Conservation (phyloP, 2,888 invertebrate species). For the Poecilobothrus nobilitatus region DNA sequence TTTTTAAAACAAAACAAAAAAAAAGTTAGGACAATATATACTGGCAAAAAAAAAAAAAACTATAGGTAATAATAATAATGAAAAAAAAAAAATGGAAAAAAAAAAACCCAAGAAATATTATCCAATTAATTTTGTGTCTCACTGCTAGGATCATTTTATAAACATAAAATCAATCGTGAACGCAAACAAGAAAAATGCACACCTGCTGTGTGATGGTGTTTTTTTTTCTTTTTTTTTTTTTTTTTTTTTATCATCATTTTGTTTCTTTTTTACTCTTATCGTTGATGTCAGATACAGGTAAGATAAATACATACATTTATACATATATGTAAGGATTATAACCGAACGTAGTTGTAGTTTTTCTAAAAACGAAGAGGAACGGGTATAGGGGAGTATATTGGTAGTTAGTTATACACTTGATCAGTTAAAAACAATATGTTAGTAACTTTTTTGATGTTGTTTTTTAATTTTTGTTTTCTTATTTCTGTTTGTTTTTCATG, state of each 20-base stretch:
- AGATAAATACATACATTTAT: background rate
- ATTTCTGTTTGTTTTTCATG: background rate
- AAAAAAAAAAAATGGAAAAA: background rate
- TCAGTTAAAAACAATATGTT: slow-evolving; percentile 6
- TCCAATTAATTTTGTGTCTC: slow-evolving; percentile 11
- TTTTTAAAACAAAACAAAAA: background rate
- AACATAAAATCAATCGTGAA: slow-evolving; percentile 9
- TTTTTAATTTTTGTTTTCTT: background rate
- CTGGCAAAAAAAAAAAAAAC: background rate
- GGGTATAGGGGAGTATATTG: background rate
- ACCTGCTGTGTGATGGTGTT: slow-evolving; percentile 10
- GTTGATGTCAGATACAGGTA: slow-evolving; percentile 4
- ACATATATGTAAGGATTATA: background rate
- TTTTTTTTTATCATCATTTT: background rate
- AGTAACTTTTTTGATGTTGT: background rate
- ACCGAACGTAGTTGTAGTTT: background rate
- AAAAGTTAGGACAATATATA: background rate
- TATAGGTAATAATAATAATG: background rate
- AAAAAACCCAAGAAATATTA: slow-evolving; percentile 8
- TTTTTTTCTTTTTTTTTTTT: background rate
- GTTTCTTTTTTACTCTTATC: background rate
- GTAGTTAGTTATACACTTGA: background rate
- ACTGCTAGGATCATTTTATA: slow-evolving; percentile 1
- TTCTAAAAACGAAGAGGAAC: background rate
- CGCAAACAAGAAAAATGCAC: slow-evolving; percentile 10